A percentile compares a stretch with the other conserved stretches of the same genome.
These are phyloP conservation scores for Triplophysa bombifrons DNA, from an alignment of 2,797 vertebrate species.

Conservation along the genomic window DNA sequence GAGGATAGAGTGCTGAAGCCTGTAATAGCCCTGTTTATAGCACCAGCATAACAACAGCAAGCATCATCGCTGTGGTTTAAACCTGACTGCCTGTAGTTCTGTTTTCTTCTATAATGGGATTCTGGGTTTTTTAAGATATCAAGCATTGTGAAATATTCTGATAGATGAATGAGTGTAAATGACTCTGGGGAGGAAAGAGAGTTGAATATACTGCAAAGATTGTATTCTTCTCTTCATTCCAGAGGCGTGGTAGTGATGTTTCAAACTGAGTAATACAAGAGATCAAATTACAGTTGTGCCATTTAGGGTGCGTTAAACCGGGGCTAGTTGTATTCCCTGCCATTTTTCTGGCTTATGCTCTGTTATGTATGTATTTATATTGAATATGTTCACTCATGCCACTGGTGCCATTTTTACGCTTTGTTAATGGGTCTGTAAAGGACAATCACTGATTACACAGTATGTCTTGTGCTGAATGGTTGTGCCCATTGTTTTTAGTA, in stretches of 20 bases:
- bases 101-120: conserved; percentile 48
- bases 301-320: conserved; percentile 17
- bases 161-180: conserved; percentile 64
- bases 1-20: conserved; percentile 49
- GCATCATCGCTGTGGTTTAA: conserved; percentile 54
- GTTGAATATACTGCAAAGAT: not conserved
- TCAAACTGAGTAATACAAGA: conserved; percentile 4
- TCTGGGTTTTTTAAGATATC: conserved; percentile 72
- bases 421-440: conserved; percentile 53
- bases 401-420: conserved; percentile 68
- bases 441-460: conserved; percentile 69
- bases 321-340: conserved; percentile 26
- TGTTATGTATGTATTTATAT: conserved; percentile 13
- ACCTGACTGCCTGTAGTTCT: conserved; percentile 45
- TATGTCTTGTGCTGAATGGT: conserved; percentile 10
- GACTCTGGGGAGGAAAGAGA: not conserved
- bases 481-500: conserved; percentile 10
- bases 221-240: not conserved
- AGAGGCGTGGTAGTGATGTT: not conserved
- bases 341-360: conserved; percentile 57
- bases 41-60: conserved; percentile 65
- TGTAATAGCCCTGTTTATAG: conserved; percentile 64
- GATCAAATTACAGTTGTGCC: conserved; percentile 26
- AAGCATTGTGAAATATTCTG: conserved; percentile 56
- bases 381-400: conserved; percentile 34